Evolutionary conservation across 2,797 vertebrate genomes (phyloP), one percentile per base, ranked within the genome.

Genomic region (Protosalanx chinensis): DNA sequence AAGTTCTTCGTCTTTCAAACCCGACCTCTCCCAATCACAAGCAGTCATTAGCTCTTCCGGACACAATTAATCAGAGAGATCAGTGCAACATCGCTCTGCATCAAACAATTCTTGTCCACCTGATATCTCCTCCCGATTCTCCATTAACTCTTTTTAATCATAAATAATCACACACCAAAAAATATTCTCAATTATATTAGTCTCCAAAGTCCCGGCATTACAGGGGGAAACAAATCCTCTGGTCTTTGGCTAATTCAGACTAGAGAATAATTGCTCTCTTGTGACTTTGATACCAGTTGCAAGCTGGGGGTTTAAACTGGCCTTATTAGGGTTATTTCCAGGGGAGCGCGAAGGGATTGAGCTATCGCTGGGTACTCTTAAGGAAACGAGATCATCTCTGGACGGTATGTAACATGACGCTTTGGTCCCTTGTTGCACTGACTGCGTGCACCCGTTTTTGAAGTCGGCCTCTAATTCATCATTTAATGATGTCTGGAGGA

Each of bases 201-300:
- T 91, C 90, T 93, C 89, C 87, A 85, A 92, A 89, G 90, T 89
- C 87, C 81, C 82, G 82, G 88, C 81, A 87, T 92, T 88, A 89
- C 79, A 76, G 76, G 73, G 62, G 67, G 82, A 76, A 68, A 85
- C 82, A 81, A 82, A 85, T 89, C 82, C 87, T 89, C 87, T 87
- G 80, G 87, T 89, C 86, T 88, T 90, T 88, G 77, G 82, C 88
- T 91, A 91, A 93, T 90, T 86, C 84, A 86, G 87, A 87, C 88
- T 88, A 86, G 88, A 89, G 83, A 79, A 16, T 93, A 94, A 93
- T 94, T 93, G 91, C 93, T 93, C 92, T 93, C 92, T 84, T 77
- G 91, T 93, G 92, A 88, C 89, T 92, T 91, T 87, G 85, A 87
- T 91, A 88, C 83, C 87, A 90, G 86, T 90, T 90, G 85, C 86